Evolutionary conservation across 2,797 vertebrate species (phyloP).

Genomic region (Anabacerthia variegaticeps): DNA sequence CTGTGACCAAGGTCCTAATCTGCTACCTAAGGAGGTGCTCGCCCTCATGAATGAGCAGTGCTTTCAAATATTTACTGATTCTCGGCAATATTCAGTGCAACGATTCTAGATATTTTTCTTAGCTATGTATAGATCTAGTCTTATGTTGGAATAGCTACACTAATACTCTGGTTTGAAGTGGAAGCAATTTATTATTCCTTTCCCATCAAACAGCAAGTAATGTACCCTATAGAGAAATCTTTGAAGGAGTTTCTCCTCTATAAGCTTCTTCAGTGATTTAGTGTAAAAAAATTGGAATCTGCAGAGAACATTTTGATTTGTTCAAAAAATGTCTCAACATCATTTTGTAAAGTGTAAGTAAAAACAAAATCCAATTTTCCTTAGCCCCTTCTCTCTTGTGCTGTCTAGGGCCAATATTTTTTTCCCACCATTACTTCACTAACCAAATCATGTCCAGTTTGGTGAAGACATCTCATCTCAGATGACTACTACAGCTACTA

Average conservation of each 20-base stretch:
- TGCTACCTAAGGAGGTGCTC: not conserved
- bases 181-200: not conserved
- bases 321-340: not conserved
- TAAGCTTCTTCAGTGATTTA: not conserved
- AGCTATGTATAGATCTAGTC: not conserved
- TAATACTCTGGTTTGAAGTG: not conserved
- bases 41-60: not conserved
- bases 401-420: not conserved
- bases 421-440: not conserved
- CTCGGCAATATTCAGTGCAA: not conserved
- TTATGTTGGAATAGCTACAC: not conserved
- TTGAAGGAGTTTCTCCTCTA: not conserved
- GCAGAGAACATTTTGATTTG: not conserved
- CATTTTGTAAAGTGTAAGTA: not conserved
- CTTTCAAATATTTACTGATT: not conserved
- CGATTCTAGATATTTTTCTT: not conserved
- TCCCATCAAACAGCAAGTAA: not conserved
- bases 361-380: not conserved
- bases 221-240: not conserved
- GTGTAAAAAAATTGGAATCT: not conserved
- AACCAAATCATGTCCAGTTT: not conserved
- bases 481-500: not conserved
- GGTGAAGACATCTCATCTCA: not conserved
- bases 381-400: not conserved
- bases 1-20: not conserved